Evolutionary conservation across 2,113 vertebrate genomes (phyloP), one percentile per base, ranked within the genome.

Genomic region (Phalacrocorax carbo): DNA sequence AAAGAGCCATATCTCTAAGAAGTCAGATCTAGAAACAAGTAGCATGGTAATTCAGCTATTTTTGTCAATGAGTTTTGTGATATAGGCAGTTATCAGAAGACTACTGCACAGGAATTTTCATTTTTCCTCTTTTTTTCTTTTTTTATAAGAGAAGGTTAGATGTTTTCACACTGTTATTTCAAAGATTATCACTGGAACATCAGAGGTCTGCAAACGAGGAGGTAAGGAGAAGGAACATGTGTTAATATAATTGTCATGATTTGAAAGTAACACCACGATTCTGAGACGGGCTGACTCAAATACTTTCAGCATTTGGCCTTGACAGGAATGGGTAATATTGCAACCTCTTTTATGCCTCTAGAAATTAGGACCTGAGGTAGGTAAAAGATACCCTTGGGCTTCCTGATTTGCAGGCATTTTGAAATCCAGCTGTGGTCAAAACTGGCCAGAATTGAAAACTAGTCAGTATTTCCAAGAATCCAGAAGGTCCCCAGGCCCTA

Each of bases 391-490:
- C 38, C 38, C 38, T 38, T 38, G n/a, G 30, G 49, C 54, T 82
- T 81, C 38, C 16, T 34, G 38, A 36, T 49, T 38, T 92, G 82
- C n/a, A 78, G 60, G 80, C 80, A 73, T 83, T 96, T 85, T 78
- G 14, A 78, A 84, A 52, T 60, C 55, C 78, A 72, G 71, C 76
- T 78, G 44, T 46, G 36, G 48, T 81, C 26, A 84, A 65, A 92
- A 71, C 61, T 86, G 83, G 65, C 83, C 77, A 72, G 73, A 89
- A 94, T 18, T 51, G 71, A 94, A 75, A 95, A 79, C n/a, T 57
- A 94, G 65, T 92, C 86, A 66, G 76, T 93, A 52, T 94, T 97
- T 97, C 95, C 93, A 96, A 73, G 93, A 96, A 96, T 64, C 57
- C 75, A 85, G 93, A 69, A 87, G 78, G 66, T 91, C 90, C 89